These are phyloP conservation scores for Panonychus citri DNA, from an alignment of 1,140 invertebrate genomes.

Conservation along the genomic window DNA sequence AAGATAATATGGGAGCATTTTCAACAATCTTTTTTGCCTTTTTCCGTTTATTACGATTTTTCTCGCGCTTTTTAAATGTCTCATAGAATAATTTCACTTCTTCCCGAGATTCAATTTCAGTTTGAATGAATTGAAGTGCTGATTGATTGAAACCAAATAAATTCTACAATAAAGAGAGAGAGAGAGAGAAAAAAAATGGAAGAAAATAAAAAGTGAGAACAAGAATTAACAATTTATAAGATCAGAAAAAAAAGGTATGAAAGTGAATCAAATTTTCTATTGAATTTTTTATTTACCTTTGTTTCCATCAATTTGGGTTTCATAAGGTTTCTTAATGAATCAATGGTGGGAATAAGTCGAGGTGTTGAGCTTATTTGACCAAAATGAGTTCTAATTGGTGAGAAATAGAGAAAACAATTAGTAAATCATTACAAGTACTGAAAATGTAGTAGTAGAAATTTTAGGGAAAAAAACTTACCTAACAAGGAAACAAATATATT, in stretches of 20 bases:
- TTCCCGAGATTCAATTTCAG: constrained; percentile 26
- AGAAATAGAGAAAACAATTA: background rate
- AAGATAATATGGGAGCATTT: background rate
- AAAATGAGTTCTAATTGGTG: constrained; percentile 7
- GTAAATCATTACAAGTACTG: too few relatives aligned
- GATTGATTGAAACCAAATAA: constrained; percentile 64
- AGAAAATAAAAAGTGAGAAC: background rate
- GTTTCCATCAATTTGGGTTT: background rate
- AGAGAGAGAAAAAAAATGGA: constrained; percentile 1
- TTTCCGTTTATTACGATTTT: constrained; percentile 38
- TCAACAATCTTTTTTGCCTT: constrained; percentile 18
- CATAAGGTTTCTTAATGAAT: constrained; percentile 1
- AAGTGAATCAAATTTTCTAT: too few relatives aligned
- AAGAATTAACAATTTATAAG: background rate
- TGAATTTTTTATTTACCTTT: background rate
- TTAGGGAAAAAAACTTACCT: background rate
- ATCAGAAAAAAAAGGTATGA: too few relatives aligned
- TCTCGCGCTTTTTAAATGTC: constrained; percentile 29
- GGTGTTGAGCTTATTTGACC: constrained; percentile 8
- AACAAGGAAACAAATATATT: constrained; percentile 45
- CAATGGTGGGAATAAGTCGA: constrained; percentile 1
- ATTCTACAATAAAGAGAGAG: constrained; percentile 33
- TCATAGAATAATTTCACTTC: constrained; percentile 59
- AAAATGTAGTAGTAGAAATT: background rate
- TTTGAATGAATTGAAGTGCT: constrained; percentile 43